Base-by-base conservation (phyloP, 2,888 invertebrate genomes). In the Clivina fossor region DNA sequence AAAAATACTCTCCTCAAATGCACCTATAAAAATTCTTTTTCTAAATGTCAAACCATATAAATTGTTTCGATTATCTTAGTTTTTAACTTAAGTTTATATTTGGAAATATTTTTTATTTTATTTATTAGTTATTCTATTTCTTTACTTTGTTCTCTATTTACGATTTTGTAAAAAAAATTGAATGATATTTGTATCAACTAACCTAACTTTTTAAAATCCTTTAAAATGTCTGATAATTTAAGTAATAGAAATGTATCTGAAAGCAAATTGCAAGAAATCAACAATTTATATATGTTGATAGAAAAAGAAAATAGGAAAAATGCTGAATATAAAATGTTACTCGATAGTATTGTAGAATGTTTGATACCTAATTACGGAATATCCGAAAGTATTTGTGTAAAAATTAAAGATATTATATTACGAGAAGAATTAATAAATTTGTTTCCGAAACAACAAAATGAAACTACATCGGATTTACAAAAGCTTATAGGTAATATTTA, bases 241-340 rank as follows among this genome's bases (percentile, higher is more conserved):
- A 28, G 24, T 26, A 16, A 8, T 37, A 19, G 30, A 20, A 32
- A 38, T 47, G 32, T 47, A 40, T 47, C 47, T 2, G 40, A 37
- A 32, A 46, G 8, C 24, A 55, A 55, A 32, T 19, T 61, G 55
- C 63, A 67, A 58, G 66, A 68, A 59, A 58, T 68, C 24, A 66
- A 63, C 37, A 64, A 69, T 60, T 56, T 64, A 15, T 60, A 62
- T 11, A 62, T 68, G 59, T 62, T 62, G 50, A 59, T 70, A 19
- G 66, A 66, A 59, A 57, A 60, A 5, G 68, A 69, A 58, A 59
- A 64, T 33, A 60, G 57, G 44, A 68, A 65, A 48, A 66, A 66
- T 60, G 48, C 62, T 38, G 51, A 65, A 53, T 64, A 65, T 53
- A 66, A 68, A 60, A 65, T 68, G 20, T 54, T 71, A 35, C 60